Evolutionary conservation across 2,888 invertebrate genomes (phyloP).

Genomic region (Tachystola acroxantha): DNA sequence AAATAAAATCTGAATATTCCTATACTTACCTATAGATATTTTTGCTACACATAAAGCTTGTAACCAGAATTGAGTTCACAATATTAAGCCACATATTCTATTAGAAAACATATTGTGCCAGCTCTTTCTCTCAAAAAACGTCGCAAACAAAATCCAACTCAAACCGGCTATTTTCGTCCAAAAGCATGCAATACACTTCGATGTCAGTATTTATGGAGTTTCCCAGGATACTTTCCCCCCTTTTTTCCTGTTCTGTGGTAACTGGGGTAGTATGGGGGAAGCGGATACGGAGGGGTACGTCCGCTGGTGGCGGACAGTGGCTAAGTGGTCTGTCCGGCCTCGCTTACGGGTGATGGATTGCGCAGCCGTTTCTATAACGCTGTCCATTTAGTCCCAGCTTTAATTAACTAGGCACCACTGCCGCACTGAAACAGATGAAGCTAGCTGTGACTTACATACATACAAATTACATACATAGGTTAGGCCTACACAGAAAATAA

Average conservation of each 20-base stretch:
- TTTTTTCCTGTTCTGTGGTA: slow-evolving; percentile 5
- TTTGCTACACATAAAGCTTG: no score
- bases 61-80: no score
- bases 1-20: no score
- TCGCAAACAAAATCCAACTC: no score
- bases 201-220: slow-evolving; percentile 3
- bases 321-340: slow-evolving; percentile 65
- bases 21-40: no score
- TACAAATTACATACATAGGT: no score
- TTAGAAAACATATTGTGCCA: no score
- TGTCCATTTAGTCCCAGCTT: slow-evolving; percentile 21
- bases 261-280: slow-evolving; percentile 7
- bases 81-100: no score
- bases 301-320: slow-evolving; percentile 24
- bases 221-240: slow-evolving; percentile 1
- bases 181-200: neutral
- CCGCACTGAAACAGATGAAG: slow-evolving; percentile 1
- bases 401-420: slow-evolving; percentile 16
- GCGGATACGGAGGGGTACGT: slow-evolving; percentile 9
- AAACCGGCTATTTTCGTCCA: no score
- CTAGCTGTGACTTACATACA: neutral
- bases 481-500: no score
- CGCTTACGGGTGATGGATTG: slow-evolving; percentile 63
- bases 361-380: slow-evolving; percentile 34
- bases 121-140: no score